Evolutionary conservation across 2,888 invertebrate genomes (phyloP).

Genomic region (Biston stratarius): DNA sequence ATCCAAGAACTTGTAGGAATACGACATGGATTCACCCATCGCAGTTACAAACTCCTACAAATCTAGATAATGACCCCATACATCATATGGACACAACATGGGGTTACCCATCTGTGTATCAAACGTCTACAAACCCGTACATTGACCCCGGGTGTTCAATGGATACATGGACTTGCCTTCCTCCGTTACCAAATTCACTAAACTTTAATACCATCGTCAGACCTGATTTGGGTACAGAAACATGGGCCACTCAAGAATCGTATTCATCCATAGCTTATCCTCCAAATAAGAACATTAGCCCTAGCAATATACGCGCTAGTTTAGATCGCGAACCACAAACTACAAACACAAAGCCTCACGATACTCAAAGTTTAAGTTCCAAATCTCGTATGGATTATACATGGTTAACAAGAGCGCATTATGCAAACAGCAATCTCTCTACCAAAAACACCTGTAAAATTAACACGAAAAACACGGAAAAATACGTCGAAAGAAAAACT

Average conservation of each 20-base stretch:
- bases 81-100: not conserved
- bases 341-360: not conserved
- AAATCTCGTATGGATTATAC: constrained; percentile 20
- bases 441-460: not conserved
- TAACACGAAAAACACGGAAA: not conserved
- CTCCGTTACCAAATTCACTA: not conserved
- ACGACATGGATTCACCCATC: not conserved
- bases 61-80: not conserved
- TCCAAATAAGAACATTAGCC: not conserved
- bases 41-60: not conserved
- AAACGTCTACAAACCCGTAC: not conserved
- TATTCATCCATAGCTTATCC: not conserved
- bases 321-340: not conserved
- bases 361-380: not conserved
- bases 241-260: not conserved
- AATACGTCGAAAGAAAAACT: not conserved
- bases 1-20: not conserved
- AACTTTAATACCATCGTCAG: not conserved
- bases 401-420: constrained; percentile 15
- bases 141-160: not conserved
- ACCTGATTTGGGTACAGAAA: constrained; percentile 8
- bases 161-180: not conserved
- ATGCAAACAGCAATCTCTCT: not conserved
- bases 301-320: not conserved
- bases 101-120: not conserved